Evolutionary conservation across 2,888 invertebrate species (phyloP).

Genomic region (Drosophila quasianomalipes): DNA sequence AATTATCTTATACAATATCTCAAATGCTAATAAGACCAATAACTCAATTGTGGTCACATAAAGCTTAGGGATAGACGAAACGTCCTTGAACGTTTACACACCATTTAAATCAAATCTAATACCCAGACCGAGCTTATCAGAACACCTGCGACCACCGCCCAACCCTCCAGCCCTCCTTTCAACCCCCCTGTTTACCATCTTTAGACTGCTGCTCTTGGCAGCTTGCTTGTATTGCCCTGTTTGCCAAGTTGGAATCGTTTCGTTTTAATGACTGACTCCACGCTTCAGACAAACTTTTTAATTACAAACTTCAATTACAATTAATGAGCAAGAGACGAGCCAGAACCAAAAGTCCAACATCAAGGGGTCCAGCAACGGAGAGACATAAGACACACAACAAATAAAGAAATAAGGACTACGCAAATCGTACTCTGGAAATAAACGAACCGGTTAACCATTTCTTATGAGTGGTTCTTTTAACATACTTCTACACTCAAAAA

Average conservation of each 20-base stretch:
- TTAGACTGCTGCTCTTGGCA: not conserved
- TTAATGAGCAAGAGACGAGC: conserved; percentile 68
- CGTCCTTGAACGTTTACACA: conserved; percentile 72
- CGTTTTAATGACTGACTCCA: conserved; percentile 76
- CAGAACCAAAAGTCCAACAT: conserved; percentile 49
- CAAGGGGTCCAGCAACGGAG: conserved; percentile 6
- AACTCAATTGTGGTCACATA: conserved; percentile 73
- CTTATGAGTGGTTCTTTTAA: not conserved
- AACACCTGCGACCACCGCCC: conserved; percentile 19
- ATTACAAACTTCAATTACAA: conserved; percentile 82
- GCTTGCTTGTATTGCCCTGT: conserved; percentile 43
- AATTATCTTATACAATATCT: conserved; percentile 20
- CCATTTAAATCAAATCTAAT: conserved; percentile 80
- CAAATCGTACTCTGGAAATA: conserved; percentile 14
- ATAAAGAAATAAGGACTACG: conserved; percentile 1
- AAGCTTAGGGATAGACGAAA: conserved; percentile 43
- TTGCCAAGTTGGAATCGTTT: conserved; percentile 66
- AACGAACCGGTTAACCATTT: conserved; percentile 11
- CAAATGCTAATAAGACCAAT: conserved; percentile 70
- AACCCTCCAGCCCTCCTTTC: not conserved
- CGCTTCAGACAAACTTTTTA: conserved; percentile 75
- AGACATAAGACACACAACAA: conserved; percentile 2
- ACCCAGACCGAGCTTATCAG: conserved; percentile 21
- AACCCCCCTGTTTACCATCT: not conserved
- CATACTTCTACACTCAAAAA: not conserved